Conservation (phyloP, 2,113 vertebrate species). For the Erythrolamprus reginae region DNA sequence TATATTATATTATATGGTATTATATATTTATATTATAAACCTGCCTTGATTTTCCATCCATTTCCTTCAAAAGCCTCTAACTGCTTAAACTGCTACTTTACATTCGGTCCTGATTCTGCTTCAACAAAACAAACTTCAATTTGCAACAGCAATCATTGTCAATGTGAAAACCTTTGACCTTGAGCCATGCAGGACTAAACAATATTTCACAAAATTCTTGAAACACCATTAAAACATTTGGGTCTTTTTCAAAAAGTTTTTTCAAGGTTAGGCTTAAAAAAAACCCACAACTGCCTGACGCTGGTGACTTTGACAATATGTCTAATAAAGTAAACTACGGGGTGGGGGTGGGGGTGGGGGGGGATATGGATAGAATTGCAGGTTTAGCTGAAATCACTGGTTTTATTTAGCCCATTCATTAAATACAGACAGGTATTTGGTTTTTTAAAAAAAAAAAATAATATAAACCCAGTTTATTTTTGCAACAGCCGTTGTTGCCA, state of each 20-base stretch:
- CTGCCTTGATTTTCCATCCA: slow-evolving; percentile 8
- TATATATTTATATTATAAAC: slow-evolving; percentile 4
- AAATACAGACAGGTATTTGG: slow-evolving; percentile 16
- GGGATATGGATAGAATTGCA: slow-evolving; percentile 36
- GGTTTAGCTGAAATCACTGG: slow-evolving; percentile 45
- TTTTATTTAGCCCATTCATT: slow-evolving; percentile 37
- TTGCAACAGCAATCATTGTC: background rate
- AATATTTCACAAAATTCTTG: background rate
- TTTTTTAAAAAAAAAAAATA: background rate
- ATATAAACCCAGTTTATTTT: slow-evolving; percentile 51
- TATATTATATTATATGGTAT: no score
- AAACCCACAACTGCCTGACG: no score
- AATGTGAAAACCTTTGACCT: slow-evolving; percentile 1
- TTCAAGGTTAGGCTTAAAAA: background rate
- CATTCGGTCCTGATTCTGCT: background rate
- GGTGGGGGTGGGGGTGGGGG: no score
- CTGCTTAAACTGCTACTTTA: background rate
- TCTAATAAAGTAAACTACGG: slow-evolving; percentile 14
- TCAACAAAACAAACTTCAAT: slow-evolving; percentile 16
- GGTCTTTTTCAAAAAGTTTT: background rate
- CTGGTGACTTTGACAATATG: slow-evolving; percentile 29
- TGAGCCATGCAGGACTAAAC: background rate
- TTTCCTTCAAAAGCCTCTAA: background rate
- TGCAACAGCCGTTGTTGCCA: slow-evolving; percentile 33
- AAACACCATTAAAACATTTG: background rate